Percentiles rank a stretch among this genome's conserved stretches.
These are phyloP conservation scores for Drosophila differens DNA, from an alignment of 2,888 invertebrate genomes.

Conservation along the genomic window DNA sequence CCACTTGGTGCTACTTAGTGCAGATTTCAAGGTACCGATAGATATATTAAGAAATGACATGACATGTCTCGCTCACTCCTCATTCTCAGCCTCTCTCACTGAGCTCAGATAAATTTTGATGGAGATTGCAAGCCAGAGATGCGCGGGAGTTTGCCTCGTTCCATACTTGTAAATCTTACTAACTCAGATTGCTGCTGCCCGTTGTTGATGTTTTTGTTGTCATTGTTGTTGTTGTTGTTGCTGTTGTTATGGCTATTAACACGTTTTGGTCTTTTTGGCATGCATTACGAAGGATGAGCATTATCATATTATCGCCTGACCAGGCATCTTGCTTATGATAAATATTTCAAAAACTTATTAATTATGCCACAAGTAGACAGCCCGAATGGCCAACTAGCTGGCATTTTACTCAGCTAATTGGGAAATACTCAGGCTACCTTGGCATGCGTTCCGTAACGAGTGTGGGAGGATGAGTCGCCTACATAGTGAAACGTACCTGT, in stretches of 20 bases:
- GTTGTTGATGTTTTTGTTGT: neutral
- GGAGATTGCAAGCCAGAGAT: slow-evolving; percentile 67
- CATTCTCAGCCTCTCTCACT: slow-evolving; percentile 14
- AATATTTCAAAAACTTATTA: slow-evolving; percentile 77
- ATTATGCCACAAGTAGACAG: slow-evolving; percentile 76
- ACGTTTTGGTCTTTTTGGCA: slow-evolving; percentile 63
- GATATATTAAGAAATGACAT: slow-evolving; percentile 80
- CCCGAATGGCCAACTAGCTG: slow-evolving; percentile 25
- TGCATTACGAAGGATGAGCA: slow-evolving; percentile 64
- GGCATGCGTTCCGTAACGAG: slow-evolving; percentile 28
- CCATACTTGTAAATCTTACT: slow-evolving; percentile 45
- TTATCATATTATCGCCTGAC: slow-evolving; percentile 69
- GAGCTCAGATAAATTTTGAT: slow-evolving; percentile 75
- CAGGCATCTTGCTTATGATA: slow-evolving; percentile 72
- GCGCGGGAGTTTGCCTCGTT: slow-evolving; percentile 51
- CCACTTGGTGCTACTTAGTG: slow-evolving; percentile 73
- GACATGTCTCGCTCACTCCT: slow-evolving; percentile 77
- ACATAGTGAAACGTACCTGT: slow-evolving; percentile 8
- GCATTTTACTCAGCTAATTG: slow-evolving; percentile 72
- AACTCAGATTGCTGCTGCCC: slow-evolving; percentile 3
- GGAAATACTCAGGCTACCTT: slow-evolving; percentile 46
- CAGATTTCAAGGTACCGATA: slow-evolving; percentile 78
- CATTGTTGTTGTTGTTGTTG: slow-evolving; percentile 17
- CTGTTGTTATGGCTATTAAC: slow-evolving; percentile 61
- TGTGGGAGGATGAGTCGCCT: slow-evolving; percentile 47